These are phyloP conservation scores for Carassius auratus DNA, from an alignment of 2,113 vertebrate genomes.

Conservation along the genomic window DNA sequence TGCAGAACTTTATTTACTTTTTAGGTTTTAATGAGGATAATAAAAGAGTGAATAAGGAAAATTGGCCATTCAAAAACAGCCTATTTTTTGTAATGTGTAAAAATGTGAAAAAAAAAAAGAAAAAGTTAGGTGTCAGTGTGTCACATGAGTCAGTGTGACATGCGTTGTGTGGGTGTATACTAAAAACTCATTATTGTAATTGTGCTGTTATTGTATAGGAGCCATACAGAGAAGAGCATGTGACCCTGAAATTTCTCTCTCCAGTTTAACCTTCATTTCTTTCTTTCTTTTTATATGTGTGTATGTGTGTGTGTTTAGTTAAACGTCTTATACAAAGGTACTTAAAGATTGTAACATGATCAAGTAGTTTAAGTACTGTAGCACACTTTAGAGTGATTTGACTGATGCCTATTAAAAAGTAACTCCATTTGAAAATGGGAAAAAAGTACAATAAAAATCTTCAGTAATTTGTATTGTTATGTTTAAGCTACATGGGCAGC, in stretches of 20 bases:
- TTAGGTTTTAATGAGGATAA: neutral
- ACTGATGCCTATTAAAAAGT: neutral
- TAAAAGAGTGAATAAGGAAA: neutral
- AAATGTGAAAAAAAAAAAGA: neutral
- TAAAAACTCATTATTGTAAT: conserved; percentile 11
- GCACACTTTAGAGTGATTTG: neutral
- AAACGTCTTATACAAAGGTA: neutral
- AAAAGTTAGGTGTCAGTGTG: too few species aligned
- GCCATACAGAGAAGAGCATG: neutral
- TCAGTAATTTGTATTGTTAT: neutral
- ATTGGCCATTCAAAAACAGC: neutral
- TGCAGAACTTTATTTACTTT: neutral
- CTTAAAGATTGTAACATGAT: neutral
- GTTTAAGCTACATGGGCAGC: neutral
- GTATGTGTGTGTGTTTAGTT: neutral
- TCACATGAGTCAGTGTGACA: neutral
- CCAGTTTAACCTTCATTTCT: neutral
- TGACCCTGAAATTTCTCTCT: neutral
- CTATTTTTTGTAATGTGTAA: neutral
- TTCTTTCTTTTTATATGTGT: neutral
- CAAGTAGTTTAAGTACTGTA: too few species aligned
- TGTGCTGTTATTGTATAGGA: conserved; percentile 11
- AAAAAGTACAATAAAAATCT: neutral
- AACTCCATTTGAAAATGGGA: neutral
- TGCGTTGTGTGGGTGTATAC: neutral